These are phyloP conservation scores for Chrosomus eos DNA, from an alignment of 2,797 vertebrate species.

Conservation along the genomic window DNA sequence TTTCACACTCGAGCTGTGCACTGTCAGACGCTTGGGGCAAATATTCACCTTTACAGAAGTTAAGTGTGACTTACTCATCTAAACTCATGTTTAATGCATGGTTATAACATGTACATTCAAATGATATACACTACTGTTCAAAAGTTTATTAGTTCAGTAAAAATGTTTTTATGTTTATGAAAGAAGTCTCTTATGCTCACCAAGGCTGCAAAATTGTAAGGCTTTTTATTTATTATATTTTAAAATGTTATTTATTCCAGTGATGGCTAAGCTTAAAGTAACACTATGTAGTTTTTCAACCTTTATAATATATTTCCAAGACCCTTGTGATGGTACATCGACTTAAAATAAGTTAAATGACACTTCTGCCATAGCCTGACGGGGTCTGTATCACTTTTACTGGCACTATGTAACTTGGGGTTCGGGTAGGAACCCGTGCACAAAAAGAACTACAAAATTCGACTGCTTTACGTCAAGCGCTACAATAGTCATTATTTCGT, in stretches of 20 bases:
- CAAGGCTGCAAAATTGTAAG: neutral
- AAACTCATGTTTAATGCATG: neutral
- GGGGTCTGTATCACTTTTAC: too few species aligned
- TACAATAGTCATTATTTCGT: too few species aligned
- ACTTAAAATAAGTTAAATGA: too few species aligned
- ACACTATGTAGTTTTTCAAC: too few species aligned
- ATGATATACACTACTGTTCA: neutral
- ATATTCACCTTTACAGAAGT: conserved; percentile 20
- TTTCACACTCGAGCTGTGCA: conserved; percentile 49
- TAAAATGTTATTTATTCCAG: neutral
- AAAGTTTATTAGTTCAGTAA: neutral
- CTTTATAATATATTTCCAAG: too few species aligned
- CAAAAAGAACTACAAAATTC: too few species aligned
- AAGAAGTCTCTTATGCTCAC: neutral
- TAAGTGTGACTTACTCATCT: neutral
- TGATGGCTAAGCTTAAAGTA: neutral
- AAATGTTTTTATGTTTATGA: neutral
- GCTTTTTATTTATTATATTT: too few species aligned
- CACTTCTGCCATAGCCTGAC: too few species aligned
- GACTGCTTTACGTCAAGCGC: too few species aligned
- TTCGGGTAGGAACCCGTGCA: too few species aligned
- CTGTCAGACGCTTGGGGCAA: conserved; percentile 17
- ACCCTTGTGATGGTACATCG: too few species aligned
- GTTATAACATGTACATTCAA: neutral
- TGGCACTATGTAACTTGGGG: too few species aligned